phyloP scores from a whole-genome alignment of 2,113 vertebrate species.

The Entomyzon cyanotis region DNA sequence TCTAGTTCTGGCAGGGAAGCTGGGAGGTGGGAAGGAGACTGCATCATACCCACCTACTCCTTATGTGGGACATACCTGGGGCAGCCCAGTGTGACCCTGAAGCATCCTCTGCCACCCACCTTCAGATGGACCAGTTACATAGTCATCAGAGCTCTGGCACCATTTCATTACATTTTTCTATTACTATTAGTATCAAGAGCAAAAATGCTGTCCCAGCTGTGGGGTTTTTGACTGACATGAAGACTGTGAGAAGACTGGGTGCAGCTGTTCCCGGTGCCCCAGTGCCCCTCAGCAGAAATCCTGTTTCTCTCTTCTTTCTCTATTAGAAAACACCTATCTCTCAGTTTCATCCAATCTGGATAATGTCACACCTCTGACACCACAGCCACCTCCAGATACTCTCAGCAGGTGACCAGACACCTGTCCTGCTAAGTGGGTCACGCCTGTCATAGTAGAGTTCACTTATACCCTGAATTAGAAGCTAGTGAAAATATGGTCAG shows the following conservation, averaged over 20 bases:
- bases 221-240: not conserved
- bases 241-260: not conserved
- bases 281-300: not conserved
- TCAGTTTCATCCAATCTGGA: not conserved
- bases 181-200: not conserved
- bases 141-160: not conserved
- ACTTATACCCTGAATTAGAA: not conserved
- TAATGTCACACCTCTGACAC: not conserved
- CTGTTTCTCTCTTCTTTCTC: not conserved
- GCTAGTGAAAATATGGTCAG: not conserved
- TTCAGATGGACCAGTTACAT: not conserved
- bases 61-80: not conserved
- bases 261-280: not conserved
- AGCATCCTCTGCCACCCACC: not conserved
- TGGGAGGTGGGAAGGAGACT: not conserved
- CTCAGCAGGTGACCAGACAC: not conserved
- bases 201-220: not conserved
- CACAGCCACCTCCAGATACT: not conserved
- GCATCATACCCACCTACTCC: not conserved
- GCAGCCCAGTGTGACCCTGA: fast-evolving
- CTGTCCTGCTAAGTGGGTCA: not conserved
- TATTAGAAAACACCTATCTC: not conserved
- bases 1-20: not conserved
- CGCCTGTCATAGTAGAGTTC: not conserved
- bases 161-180: not conserved